Conservation (phyloP, 2,113 vertebrate species). For the Haplochromis burtoni region DNA sequence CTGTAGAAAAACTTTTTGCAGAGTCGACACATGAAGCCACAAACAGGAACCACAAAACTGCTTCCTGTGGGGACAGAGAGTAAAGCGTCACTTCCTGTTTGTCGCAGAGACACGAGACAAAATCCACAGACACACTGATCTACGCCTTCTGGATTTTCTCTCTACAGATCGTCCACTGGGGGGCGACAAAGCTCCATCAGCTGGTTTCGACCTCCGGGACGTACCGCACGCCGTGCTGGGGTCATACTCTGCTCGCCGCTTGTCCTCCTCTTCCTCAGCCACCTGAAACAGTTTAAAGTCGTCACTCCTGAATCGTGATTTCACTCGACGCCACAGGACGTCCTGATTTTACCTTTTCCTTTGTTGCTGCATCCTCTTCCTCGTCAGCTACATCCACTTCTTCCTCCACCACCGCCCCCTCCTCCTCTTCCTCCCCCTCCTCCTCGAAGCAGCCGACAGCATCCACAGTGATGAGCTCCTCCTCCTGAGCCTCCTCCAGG, state of each 20-base stretch:
- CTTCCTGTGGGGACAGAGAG: constrained; percentile 67
- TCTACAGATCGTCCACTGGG: not conserved
- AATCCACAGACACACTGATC: not conserved
- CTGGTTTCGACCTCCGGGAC: not conserved
- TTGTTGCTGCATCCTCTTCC: not conserved
- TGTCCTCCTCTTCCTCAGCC: not conserved
- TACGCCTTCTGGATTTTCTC: not conserved
- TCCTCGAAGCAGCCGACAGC: constrained; percentile 92
- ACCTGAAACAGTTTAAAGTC: not conserved
- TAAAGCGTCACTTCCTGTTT: not conserved
- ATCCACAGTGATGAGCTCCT: constrained; percentile 93
- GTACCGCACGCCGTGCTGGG: not conserved
- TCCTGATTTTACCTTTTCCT: not conserved
- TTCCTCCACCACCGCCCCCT: not conserved
- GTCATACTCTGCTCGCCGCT: not conserved
- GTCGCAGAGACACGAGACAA: not conserved
- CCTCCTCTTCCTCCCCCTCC: constrained; percentile 63
- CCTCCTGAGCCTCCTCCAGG: constrained; percentile 74
- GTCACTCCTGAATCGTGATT: not conserved
- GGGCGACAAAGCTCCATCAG: not conserved
- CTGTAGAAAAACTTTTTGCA: constrained; percentile 90
- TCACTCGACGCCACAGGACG: not conserved
- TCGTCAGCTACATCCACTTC: not conserved
- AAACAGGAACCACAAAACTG: constrained; percentile 85
- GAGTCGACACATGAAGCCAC: constrained; percentile 85